Evolutionary conservation across 2,888 invertebrate genomes (phyloP).

Genomic region (Sepiola atlantica): DNA sequence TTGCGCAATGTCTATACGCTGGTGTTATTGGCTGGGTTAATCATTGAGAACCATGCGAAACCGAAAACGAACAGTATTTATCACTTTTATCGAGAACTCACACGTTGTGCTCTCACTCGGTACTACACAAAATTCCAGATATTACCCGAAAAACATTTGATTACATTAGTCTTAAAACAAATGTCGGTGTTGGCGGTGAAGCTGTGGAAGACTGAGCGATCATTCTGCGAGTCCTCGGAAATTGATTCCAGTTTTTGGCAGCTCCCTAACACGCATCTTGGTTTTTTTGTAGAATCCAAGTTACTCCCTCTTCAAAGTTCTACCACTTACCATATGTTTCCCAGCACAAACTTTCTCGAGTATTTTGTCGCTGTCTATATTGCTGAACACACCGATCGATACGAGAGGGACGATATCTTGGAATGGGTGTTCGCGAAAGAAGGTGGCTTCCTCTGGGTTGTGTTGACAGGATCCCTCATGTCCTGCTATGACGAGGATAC

Average conservation of each 20-base stretch:
- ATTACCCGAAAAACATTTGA: conserved; percentile 33
- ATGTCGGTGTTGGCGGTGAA: conserved; percentile 14
- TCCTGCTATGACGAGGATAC: conserved; percentile 39
- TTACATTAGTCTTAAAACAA: neutral
- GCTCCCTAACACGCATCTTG: conserved; percentile 43
- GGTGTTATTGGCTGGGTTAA: conserved; percentile 15
- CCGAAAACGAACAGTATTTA: conserved; percentile 46
- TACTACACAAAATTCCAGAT: conserved; percentile 43
- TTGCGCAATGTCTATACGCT: conserved; percentile 24
- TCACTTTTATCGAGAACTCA: conserved; percentile 38
- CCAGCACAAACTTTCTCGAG: conserved; percentile 34
- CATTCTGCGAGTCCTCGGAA: neutral
- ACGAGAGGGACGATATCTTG: neutral
- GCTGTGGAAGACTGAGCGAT: conserved; percentile 36
- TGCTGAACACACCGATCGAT: conserved; percentile 35
- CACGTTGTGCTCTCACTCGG: neutral
- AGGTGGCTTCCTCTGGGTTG: conserved; percentile 34
- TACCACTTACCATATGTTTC: conserved; percentile 35
- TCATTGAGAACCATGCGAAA: conserved; percentile 40
- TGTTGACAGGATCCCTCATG: conserved; percentile 41
- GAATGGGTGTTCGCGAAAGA: conserved; percentile 5
- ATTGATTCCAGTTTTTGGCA: conserved; percentile 43
- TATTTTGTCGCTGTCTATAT: conserved; percentile 46
- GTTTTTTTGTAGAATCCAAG: conserved; percentile 36
- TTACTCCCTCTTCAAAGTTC: conserved; percentile 43